Conservation (phyloP, 1,140 invertebrate genomes). For the Dendrolimus kikuchii region DNA sequence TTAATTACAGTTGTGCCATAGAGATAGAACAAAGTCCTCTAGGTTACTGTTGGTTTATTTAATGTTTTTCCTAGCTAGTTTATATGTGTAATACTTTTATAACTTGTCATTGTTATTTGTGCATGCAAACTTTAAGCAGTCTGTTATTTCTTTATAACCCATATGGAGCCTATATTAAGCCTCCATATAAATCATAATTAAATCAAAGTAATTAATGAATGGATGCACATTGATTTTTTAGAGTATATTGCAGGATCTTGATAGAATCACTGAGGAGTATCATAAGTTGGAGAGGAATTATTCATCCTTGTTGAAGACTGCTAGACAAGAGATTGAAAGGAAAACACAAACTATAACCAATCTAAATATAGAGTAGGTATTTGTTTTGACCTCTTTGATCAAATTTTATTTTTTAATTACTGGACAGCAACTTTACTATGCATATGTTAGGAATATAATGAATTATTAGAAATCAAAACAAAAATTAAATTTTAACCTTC, state of each 20-base stretch:
- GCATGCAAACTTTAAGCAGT: too few relatives aligned
- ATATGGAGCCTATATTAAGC: background rate
- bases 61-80: too few relatives aligned
- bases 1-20: too few relatives aligned
- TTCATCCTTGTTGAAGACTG: conserved; percentile 56
- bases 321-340: conserved; percentile 52
- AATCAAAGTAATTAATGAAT: conserved; percentile 17
- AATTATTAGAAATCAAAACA: too few relatives aligned
- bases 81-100: too few relatives aligned
- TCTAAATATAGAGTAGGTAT: conserved; percentile 54
- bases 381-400: conserved; percentile 1
- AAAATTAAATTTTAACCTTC: background rate
- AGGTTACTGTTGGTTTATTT: too few relatives aligned
- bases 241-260: conserved; percentile 64
- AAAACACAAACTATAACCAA: conserved; percentile 49
- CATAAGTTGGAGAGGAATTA: conserved; percentile 51
- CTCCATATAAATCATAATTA: background rate
- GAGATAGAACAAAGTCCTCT: too few relatives aligned
- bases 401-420: conserved; percentile 4
- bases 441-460: too few relatives aligned
- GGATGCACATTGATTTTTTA: conserved; percentile 59
- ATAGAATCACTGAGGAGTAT: conserved; percentile 41
- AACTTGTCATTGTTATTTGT: too few relatives aligned
- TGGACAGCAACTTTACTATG: background rate
- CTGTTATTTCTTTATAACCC: too few relatives aligned